These are phyloP conservation scores for Parazoanthus swiftii DNA, from an alignment of 92 coral and sea anemone species.

Conservation along the genomic window DNA sequence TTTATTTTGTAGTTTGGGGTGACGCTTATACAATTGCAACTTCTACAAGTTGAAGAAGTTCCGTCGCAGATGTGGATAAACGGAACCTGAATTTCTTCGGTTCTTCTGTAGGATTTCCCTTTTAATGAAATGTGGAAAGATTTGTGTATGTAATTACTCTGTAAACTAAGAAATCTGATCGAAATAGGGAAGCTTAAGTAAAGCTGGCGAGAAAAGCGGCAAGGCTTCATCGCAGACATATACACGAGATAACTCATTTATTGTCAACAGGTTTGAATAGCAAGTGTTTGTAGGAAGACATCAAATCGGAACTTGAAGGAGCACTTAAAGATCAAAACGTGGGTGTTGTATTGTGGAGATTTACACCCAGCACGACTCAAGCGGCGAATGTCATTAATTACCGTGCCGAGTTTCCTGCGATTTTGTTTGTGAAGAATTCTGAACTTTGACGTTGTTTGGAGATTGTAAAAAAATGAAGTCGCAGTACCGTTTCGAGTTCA, in stretches of 20 bases:
- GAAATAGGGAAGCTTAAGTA: background rate
- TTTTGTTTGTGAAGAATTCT: background rate
- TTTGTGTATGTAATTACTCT: background rate
- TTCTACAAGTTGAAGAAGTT: background rate
- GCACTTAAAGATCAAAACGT: background rate
- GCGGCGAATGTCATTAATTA: background rate
- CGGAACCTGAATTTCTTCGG: background rate
- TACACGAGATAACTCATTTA: background rate
- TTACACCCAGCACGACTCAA: slow-evolving; percentile 15
- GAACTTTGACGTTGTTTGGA: background rate
- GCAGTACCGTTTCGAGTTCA: background rate
- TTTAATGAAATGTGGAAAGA: slow-evolving; percentile 10
- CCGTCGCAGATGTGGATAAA: background rate
- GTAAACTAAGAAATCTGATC: background rate
- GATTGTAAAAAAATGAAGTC: background rate
- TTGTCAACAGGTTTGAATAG: background rate
- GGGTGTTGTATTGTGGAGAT: slow-evolving; percentile 28
- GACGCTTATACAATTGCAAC: background rate
- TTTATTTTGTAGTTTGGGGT: background rate
- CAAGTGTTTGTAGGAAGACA: background rate
- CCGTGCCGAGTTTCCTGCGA: background rate
- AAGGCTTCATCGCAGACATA: background rate
- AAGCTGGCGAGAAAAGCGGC: background rate
- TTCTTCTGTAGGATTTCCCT: background rate
- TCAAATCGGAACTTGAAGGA: slow-evolving; percentile 6